Conservation (phyloP, 2,113 vertebrate species). For the Chitala chitala region DNA sequence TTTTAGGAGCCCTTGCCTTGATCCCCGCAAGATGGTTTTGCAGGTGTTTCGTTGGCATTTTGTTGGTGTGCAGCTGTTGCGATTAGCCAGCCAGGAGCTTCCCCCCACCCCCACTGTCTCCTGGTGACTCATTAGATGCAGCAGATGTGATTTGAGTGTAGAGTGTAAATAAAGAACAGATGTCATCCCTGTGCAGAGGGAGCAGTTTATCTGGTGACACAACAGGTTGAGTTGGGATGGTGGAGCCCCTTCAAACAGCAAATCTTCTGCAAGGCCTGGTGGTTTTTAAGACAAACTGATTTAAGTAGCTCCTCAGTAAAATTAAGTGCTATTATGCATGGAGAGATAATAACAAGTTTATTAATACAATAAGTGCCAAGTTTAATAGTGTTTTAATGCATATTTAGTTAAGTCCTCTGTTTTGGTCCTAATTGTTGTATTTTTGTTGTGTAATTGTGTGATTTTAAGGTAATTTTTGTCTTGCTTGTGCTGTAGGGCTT, state of each 20-base stretch:
- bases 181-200: neutral
- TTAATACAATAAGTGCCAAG: too few species aligned
- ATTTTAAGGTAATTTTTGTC: too few species aligned
- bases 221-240: neutral
- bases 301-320: neutral
- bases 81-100: neutral
- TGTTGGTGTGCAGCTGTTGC: conserved; percentile 4
- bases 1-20: neutral
- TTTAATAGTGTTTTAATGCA: too few species aligned
- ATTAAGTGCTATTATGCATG: too few species aligned
- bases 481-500: too few species aligned
- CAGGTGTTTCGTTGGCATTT: neutral
- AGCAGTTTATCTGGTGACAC: neutral
- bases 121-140: conserved; percentile 17
- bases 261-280: neutral
- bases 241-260: neutral
- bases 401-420: too few species aligned
- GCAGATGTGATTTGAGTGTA: neutral
- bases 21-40: neutral
- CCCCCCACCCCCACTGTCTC: conserved; percentile 4
- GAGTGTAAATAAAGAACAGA: neutral
- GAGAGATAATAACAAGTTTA: too few species aligned
- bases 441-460: too few species aligned
- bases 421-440: too few species aligned
- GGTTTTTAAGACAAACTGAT: neutral